Evolutionary conservation across 2,888 invertebrate species (phyloP).

Genomic region (Ramazzottius varieornatus): DNA sequence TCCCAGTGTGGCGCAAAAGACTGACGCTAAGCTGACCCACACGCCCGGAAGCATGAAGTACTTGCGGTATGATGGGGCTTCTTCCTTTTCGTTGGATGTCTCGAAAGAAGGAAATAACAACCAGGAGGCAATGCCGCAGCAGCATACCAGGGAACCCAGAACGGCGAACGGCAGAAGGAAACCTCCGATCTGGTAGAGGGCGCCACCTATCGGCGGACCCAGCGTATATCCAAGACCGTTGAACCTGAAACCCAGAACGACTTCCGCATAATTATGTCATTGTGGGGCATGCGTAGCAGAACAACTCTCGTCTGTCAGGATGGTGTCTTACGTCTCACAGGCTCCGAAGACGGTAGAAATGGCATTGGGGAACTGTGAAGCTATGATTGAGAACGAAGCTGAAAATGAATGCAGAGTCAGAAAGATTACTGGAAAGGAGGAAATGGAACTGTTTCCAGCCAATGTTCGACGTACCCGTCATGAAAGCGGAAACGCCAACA

Average conservation of each 20-base stretch:
- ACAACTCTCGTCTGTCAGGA: too few relatives aligned
- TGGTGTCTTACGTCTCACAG: neutral
- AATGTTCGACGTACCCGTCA: constrained; percentile 14
- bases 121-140: neutral
- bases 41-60: constrained; percentile 13
- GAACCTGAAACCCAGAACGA: constrained; percentile 19
- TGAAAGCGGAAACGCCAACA: constrained; percentile 18
- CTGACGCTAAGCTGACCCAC: constrained; percentile 11
- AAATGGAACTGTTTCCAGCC: too few relatives aligned
- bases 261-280: too few relatives aligned
- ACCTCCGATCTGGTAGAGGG: constrained; percentile 21
- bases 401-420: too few relatives aligned
- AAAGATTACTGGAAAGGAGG: too few relatives aligned
- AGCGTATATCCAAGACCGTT: constrained; percentile 24
- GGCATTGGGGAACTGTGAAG: constrained; percentile 22
- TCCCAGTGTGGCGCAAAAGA: constrained; percentile 11
- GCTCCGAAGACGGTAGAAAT: constrained; percentile 22
- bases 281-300: too few relatives aligned
- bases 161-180: constrained; percentile 18
- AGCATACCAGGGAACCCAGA: constrained; percentile 13
- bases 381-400: constrained; percentile 24
- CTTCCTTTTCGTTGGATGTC: neutral
- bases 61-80: constrained; percentile 9
- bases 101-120: neutral
- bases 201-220: constrained; percentile 24